Evolutionary conservation across 64 coral and sea anemone species (phyloP), one percentile per base, ranked within the genome.

Genomic region (Montipora foliosa): DNA sequence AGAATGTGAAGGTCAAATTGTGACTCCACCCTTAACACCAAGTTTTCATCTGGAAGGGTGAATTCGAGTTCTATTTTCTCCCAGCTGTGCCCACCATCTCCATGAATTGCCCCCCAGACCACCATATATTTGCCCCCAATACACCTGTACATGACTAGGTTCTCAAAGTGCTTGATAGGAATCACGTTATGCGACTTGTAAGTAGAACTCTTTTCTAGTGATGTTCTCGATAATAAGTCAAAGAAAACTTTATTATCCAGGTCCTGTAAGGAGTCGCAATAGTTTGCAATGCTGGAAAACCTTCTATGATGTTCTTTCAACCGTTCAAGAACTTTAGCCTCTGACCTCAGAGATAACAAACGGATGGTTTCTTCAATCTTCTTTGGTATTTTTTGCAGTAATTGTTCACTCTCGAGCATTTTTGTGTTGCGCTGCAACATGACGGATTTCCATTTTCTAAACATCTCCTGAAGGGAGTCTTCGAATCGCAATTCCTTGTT

Each of bases 221-320:
- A 50, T 22, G 94, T 91, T 19, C 94, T 62, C 47, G 12, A 49
- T 5, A 95, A 13, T 47, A 95, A 71, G 19, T 78, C 89, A 50
- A 82, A 68, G 13, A 88, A 49, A 16, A 80, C 74, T 53, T 55
- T 17, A 1, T 62, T 81, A 3, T 77, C 76, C 8, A 95, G 1
- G 29, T 75, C 66, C 53, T 6, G 0, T 57, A 57, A 57, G 67
- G 80, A 66, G 44, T 14, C 14, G 2, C 0, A 0, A 37, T 37
- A 37, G 37, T 37, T 37, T 37, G 17, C 11, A 50, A 95, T 76
- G 2, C 15, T 5, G 5, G 5, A 8, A 81, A 88, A 76, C 5
- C 62, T 55, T 0, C 0, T n/a, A 19, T 20, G 5, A 79, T 91
- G 61, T 15, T 81, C 21, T 14, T 50, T 7, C 13, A 95, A 20